Percentiles rank a stretch among this genome's conserved stretches.
phyloP scores from a whole-genome alignment of 2,888 invertebrate genomes.

The Lasius fuliginosus region DNA sequence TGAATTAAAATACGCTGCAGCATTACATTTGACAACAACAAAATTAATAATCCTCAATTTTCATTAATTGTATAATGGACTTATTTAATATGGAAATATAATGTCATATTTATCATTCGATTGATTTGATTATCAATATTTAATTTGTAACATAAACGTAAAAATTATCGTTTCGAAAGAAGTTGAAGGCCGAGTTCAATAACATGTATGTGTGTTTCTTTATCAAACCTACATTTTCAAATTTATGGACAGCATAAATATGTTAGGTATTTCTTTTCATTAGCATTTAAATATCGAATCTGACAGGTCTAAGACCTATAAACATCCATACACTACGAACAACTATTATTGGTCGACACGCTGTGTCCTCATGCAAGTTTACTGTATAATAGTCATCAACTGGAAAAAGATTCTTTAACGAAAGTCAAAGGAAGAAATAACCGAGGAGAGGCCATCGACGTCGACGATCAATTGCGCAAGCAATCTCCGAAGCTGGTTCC shows the following conservation, averaged over 20 bases:
- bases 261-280: not conserved
- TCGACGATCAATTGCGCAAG: conserved; percentile 72
- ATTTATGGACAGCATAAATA: not conserved
- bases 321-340: not conserved
- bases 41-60: not conserved
- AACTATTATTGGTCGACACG: not conserved
- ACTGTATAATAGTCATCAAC: not conserved
- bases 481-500: conserved; percentile 67
- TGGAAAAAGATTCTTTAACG: not conserved
- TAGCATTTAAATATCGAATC: conserved; percentile 2
- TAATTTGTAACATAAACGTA: not conserved
- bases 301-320: not conserved
- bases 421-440: not conserved
- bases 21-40: not conserved
- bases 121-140: not conserved
- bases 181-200: not conserved
- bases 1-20: not conserved
- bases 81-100: not conserved
- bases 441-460: conserved; percentile 39
- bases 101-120: not conserved
- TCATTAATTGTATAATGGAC: not conserved
- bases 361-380: not conserved
- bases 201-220: not conserved
- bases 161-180: not conserved
- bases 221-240: not conserved